A percentile compares a stretch with the other conserved stretches of the same genome.
Conservation (phyloP, 2,888 invertebrate genomes). For the Shargacucullia verbasci region DNA sequence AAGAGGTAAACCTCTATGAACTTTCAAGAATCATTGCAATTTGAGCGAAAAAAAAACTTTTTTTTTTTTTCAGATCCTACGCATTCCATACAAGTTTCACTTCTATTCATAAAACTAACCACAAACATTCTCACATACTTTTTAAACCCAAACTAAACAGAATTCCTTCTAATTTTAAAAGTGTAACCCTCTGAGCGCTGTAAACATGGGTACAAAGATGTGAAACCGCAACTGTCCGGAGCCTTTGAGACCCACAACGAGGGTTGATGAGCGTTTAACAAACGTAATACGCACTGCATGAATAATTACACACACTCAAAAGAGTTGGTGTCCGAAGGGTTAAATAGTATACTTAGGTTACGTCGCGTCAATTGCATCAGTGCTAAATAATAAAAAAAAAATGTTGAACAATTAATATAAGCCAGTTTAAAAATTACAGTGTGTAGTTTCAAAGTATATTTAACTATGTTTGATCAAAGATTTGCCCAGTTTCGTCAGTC, state of each 20-base stretch:
- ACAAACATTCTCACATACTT: constrained; percentile 3
- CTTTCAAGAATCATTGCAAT: too few relatives aligned
- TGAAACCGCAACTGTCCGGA: constrained; percentile 59
- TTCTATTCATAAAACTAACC: too few relatives aligned
- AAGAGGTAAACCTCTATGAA: too few relatives aligned
- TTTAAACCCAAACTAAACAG: neutral
- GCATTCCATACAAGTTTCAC: too few relatives aligned
- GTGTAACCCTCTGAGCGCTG: constrained; percentile 31
- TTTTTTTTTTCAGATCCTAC: too few relatives aligned
- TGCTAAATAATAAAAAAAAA: too few relatives aligned
- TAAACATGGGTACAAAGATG: constrained; percentile 56
- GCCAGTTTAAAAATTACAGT: too few relatives aligned
- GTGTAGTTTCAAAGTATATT: too few relatives aligned
- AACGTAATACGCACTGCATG: constrained; percentile 52
- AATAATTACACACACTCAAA: constrained; percentile 53
- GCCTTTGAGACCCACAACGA: constrained; percentile 54
- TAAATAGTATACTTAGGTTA: constrained; percentile 33
- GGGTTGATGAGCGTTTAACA: constrained; percentile 53
- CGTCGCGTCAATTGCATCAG: constrained; percentile 4
- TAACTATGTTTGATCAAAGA: too few relatives aligned
- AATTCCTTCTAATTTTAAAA: constrained; percentile 35
- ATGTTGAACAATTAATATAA: too few relatives aligned
- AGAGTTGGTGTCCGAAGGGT: constrained; percentile 24
- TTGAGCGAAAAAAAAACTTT: too few relatives aligned
- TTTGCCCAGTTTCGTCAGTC: too few relatives aligned